Percentiles rank a stretch among this genome's conserved stretches.
These are phyloP conservation scores for Nephrocerus scutellatus DNA, from an alignment of 2,888 invertebrate genomes.

Conservation along the genomic window DNA sequence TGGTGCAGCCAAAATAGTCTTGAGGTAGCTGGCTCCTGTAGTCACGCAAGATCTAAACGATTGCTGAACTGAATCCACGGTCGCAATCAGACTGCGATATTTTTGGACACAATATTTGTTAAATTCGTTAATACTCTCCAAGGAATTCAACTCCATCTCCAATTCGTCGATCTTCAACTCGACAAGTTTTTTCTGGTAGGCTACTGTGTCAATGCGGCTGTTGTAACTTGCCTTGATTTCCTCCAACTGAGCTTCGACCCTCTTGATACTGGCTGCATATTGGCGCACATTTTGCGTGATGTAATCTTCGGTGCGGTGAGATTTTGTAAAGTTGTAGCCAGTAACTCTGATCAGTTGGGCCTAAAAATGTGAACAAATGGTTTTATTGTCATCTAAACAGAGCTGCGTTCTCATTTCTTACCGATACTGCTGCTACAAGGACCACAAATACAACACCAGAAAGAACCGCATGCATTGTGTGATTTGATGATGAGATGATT, in stretches of 20 bases:
- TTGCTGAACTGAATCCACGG: conserved; percentile 9
- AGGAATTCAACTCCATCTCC: conserved; percentile 20
- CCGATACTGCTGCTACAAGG: too few relatives aligned
- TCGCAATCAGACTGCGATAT: conserved; percentile 18
- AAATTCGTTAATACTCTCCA: conserved; percentile 21
- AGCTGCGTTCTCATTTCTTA: too few relatives aligned
- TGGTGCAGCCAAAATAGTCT: conserved; percentile 8
- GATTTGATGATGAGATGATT: too few relatives aligned
- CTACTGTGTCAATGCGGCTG: conserved; percentile 18
- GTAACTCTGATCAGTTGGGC: too few relatives aligned
- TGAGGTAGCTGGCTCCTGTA: conserved; percentile 13
- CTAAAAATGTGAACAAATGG: too few relatives aligned
- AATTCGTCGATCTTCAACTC: conserved; percentile 17
- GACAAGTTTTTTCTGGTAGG: conserved; percentile 15
- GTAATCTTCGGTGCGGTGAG: conserved; percentile 18
- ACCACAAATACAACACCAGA: too few relatives aligned
- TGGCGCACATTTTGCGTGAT: conserved; percentile 19
- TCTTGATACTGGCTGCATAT: conserved; percentile 12
- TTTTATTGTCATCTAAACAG: too few relatives aligned
- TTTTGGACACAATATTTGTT: conserved; percentile 19
- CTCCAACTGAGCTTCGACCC: conserved; percentile 14
- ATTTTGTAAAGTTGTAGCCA: conserved; percentile 10
- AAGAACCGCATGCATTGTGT: too few relatives aligned
- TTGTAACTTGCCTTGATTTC: conserved; percentile 15
- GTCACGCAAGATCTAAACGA: conserved; percentile 14